phyloP scores from a whole-genome alignment of 1,140 invertebrate genomes.

The Oscheius sp. region DNA sequence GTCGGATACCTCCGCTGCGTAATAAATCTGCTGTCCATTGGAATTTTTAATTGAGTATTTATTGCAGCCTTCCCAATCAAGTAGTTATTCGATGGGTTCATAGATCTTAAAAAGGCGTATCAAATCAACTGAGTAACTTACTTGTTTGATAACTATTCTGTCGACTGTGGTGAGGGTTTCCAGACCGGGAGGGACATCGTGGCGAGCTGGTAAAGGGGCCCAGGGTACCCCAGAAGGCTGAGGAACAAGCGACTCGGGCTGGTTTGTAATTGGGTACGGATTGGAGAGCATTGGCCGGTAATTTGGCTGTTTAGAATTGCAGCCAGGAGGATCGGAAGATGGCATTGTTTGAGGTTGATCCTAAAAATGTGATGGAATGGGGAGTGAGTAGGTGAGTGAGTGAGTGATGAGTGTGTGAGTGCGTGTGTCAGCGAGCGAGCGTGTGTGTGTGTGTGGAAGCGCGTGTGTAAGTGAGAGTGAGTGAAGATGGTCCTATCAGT shows the following conservation, averaged over 20 bases:
- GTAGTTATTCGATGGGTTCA: constrained; percentile 19
- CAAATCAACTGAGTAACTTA: no score
- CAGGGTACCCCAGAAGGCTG: constrained; percentile 7
- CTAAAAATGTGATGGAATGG: no score
- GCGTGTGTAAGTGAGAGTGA: no score
- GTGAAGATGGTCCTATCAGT: no score
- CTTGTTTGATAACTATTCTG: constrained; percentile 15
- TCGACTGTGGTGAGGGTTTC: constrained; percentile 31
- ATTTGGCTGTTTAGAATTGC: not conserved
- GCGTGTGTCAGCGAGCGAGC: no score
- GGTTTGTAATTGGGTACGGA: not conserved
- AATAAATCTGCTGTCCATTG: constrained; percentile 35
- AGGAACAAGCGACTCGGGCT: not conserved
- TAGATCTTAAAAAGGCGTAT: constrained; percentile 15
- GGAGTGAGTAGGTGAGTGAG: no score
- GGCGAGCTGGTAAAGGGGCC: constrained; percentile 13
- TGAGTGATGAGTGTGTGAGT: no score
- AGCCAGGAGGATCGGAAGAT: constrained; percentile 1
- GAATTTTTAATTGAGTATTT: constrained; percentile 29
- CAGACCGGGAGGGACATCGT: constrained; percentile 18
- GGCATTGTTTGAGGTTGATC: no score
- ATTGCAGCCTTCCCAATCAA: constrained; percentile 24
- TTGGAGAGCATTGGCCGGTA: no score
- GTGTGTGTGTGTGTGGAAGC: no score
- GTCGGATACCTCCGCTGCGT: constrained; percentile 27